Base-by-base conservation (phyloP, 2,113 vertebrate genomes). In the Perognathus longimembris region DNA sequence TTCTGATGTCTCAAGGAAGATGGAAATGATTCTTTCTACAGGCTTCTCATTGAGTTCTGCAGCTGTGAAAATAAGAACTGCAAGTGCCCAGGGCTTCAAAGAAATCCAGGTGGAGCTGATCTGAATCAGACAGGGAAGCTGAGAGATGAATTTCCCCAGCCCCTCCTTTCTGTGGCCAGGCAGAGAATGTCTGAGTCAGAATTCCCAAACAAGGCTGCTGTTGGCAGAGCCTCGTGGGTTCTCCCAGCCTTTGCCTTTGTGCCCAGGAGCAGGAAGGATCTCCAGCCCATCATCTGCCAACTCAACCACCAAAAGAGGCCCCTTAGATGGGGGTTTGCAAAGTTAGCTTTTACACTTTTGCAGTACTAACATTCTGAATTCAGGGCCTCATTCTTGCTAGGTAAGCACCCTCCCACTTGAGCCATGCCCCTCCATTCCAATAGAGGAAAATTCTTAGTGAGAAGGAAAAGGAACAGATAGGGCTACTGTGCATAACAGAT, bases 31-130 rank as follows among this genome's bases (percentile, higher is more conserved):
- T 90, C 91, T 88, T 86, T 32, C 8, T 32, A 54, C 94, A 88
- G 88, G 93, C 73, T 89, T 83, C 91, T 94, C 88, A 83, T 30
- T 74, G 94, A 96, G 84, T 64, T 59, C 89, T 42, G 83, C 96
- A 96, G 96, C 95, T 97, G 96, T 90, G 95, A 96, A 95, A 92
- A 95, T 92, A 93, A 95, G 88, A 95, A 90, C 80, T 94, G 88
- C 92, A 91, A 95, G 85, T 88, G 95, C 92, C 90, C 88, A 92
- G 90, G 75, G 96, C 94, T 28, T 92, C 95, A 94, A 50, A 94
- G 83, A 90, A 50, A 88, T 73, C 88, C 96, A 96, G 94, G 95
- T 94, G 92, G 95, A 84, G 89, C 87, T 91, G 96, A 96, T 96
- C 91, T 90, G 69, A 93, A 94, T 95, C 96, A 96, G 95, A 93